Conservation (phyloP, 1,140 invertebrate species). For the Drosophila sucinea region DNA sequence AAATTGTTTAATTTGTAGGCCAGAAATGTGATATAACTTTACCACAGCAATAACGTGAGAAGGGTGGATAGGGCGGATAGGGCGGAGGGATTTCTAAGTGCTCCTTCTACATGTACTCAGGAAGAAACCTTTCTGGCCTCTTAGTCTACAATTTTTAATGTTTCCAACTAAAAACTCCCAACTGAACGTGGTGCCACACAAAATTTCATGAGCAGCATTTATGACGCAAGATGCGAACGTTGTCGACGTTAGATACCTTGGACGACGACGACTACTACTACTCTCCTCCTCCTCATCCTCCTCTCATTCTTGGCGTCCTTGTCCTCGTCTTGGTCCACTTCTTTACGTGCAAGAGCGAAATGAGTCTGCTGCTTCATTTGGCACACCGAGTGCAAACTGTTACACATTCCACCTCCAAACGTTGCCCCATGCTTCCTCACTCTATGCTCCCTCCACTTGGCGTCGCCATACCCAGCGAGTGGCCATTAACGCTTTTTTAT, state of each 20-base stretch:
- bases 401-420: conserved; percentile 1
- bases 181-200: conserved; percentile 7
- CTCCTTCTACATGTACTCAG: conserved; percentile 8
- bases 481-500: conserved; percentile 80
- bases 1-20: conserved; percentile 4
- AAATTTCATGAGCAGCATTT: conserved; percentile 9
- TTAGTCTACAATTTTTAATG: conserved; percentile 8
- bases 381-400: conserved; percentile 8
- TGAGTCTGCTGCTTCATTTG: conserved; percentile 4
- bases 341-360: conserved; percentile 6
- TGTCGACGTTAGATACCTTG: background rate
- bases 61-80: background rate
- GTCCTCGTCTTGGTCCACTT: conserved; percentile 4
- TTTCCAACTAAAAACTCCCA: conserved; percentile 1
- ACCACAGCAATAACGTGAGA: background rate
- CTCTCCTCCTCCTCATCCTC: background rate
- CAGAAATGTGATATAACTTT: background rate
- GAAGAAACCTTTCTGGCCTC: conserved; percentile 8
- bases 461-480: conserved; percentile 60
- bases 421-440: background rate
- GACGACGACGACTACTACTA: background rate
- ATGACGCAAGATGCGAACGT: conserved; percentile 8
- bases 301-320: background rate
- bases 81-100: conserved; percentile 3
- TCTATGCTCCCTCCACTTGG: background rate